Evolutionary conservation across 2,113 vertebrate species (phyloP), one percentile per base, ranked within the genome.

Genomic region (Tamias sibiricus): DNA sequence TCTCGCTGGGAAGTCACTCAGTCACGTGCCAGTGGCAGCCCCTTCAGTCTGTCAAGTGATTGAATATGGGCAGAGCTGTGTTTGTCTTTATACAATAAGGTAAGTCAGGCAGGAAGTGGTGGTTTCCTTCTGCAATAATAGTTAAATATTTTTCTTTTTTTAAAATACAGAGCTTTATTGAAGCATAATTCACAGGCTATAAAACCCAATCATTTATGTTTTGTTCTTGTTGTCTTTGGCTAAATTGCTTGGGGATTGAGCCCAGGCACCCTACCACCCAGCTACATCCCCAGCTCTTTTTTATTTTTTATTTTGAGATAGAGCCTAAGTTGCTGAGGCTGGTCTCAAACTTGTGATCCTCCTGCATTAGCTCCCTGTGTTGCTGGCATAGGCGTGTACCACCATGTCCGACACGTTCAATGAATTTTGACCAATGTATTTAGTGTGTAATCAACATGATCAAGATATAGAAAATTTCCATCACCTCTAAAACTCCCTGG

Each of bases 41-140:
- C 68, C 47, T 83, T 40, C 8, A 72, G n/a, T 66, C 79, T 87
- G 76, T 10, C 37, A 62, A 54, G 8, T 59, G 64, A 80, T 4
- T 74, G 7, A 69, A 59, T 37, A 64, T 59, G 42, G 42, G 71
- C 74, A 22, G 8, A 74, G 47, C 32, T 87, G 30, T 57, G 62
- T 71, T 96, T 88, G 57, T 80, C 76, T 95, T 80, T 94, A 86
- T 35, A 83, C 12, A 87, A 32, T 37, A 72, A 77, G 30, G 26
- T 37, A 72, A 77, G 30, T 42, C 59, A 89, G 57, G 42, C 64
- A 91, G 64, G 42, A 88, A 93, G 66, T 62, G 20, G 66, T 37
- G 12, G 26, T 84, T 96, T 95, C 82, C 44, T 47, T 76, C 32
- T n/a, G 42, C 32, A 94, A 76, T 52, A 94, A 17, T 62, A 75